Percentiles rank a stretch among this genome's conserved stretches.
phyloP scores from a whole-genome alignment of 2,888 invertebrate genomes.

The Lathronympha strigana region DNA sequence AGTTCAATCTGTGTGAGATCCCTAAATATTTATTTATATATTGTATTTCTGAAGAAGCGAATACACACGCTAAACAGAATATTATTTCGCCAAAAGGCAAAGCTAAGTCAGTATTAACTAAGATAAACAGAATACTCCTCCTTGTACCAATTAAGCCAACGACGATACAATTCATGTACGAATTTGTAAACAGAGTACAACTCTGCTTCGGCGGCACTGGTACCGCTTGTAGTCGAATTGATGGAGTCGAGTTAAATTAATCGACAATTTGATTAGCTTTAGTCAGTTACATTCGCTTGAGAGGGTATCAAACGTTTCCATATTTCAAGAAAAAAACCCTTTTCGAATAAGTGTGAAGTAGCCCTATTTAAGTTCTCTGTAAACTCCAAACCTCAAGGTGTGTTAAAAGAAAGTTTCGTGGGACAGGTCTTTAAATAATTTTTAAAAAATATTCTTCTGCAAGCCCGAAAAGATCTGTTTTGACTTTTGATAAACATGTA shows the following conservation, averaged over 20 bases:
- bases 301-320: not conserved
- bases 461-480: no score
- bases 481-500: no score
- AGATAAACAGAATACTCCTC: constrained; percentile 11
- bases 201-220: constrained; percentile 23
- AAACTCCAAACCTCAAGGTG: no score
- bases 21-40: no score
- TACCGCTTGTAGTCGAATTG: constrained; percentile 15
- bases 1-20: no score
- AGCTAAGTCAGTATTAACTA: constrained; percentile 7
- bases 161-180: constrained; percentile 28
- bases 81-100: not conserved
- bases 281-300: not conserved
- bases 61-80: not conserved
- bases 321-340: no score
- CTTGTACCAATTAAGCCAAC: constrained; percentile 37
- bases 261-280: constrained; percentile 5
- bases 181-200: constrained; percentile 35
- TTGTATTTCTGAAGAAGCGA: not conserved
- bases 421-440: no score
- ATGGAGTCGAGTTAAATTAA: constrained; percentile 11
- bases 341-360: no score
- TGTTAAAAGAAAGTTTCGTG: no score
- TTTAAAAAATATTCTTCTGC: no score
- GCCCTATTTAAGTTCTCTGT: no score